Evolutionary conservation across 2,113 vertebrate species (phyloP).

Genomic region (Takifugu bimaculatus): DNA sequence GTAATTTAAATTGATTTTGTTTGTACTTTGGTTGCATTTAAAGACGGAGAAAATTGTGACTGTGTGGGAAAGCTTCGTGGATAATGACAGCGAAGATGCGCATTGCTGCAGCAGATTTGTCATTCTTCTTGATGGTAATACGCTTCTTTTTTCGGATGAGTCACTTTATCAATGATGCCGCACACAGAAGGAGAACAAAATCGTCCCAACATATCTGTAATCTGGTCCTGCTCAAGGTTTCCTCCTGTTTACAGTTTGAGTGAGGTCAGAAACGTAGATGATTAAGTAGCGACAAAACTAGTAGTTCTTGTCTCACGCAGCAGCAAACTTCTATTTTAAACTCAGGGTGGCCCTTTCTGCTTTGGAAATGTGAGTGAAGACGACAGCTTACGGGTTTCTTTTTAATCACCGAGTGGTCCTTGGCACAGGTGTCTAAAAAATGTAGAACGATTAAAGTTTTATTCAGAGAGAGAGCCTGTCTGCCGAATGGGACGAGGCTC

Average conservation of each 20-base stretch:
- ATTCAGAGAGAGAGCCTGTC: conserved; percentile 30
- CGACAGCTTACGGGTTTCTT: conserved; percentile 33
- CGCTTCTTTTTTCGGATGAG: too few relatives aligned
- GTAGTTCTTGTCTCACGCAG: conserved; percentile 8
- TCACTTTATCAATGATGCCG: too few relatives aligned
- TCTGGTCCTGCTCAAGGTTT: conserved; percentile 2
- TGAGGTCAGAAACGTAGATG: conserved; percentile 11
- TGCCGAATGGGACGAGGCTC: conserved; percentile 6
- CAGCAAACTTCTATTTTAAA: conserved; percentile 17
- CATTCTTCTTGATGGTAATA: too few relatives aligned
- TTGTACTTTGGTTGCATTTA: not conserved
- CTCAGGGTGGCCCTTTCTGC: conserved; percentile 7
- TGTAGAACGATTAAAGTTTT: conserved; percentile 39
- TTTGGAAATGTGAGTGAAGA: conserved; percentile 15
- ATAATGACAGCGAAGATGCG: too few relatives aligned
- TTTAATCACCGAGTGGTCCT: conserved; percentile 39
- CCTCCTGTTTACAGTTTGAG: not conserved
- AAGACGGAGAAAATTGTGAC: not conserved
- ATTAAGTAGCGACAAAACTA: not conserved
- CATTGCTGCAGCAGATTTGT: too few relatives aligned
- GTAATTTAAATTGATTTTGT: too few relatives aligned
- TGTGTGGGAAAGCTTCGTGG: too few relatives aligned
- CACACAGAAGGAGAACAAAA: too few relatives aligned
- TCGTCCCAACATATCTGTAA: not conserved
- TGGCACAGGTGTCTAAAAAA: conserved; percentile 50